Evolutionary conservation across 1,140 invertebrate genomes (phyloP), one percentile per base, ranked within the genome.

Genomic region (Drosophila nigromelanica): DNA sequence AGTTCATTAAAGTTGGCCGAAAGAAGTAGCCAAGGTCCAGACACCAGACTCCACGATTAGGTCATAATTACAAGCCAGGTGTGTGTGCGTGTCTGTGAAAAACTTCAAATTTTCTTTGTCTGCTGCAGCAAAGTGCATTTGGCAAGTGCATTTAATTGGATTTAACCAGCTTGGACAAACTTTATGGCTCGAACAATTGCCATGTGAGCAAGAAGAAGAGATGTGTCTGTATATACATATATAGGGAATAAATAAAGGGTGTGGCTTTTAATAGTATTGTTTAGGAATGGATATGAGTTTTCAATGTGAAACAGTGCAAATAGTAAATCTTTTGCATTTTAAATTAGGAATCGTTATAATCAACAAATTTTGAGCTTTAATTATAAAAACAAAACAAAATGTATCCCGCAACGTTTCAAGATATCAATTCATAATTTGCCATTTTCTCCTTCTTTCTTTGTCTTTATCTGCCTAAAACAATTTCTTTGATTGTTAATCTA

Each of bases 1-100:
- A 87, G 82, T 76, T 87, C 78, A 86, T 86, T 86, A 86, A 59
- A 61, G 62, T 67, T 72, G 63, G 47, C 45, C 61, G 37, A 51
- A 51, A 52, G 42, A n/a, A 68, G 42, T 43, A 47, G 8, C 33
- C 30, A 56, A 42, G 70, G 45, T 14, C 40, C 42, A 18, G 35
- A 50, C 18, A 5, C 18, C 10, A 24, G 27, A 27, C 8, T 35
- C 8, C 5, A 24, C 24, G 37, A 55, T 40, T 40, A 10, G 52
- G 18, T n/a, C 30, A 60, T 37, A 47, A 60, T 45, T 33, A 60
- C 30, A 10, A 15, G 3, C 35, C 78, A 78, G 75, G 78, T 82
- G 78, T 55, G 37, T 11, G 39, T 21, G 27, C 2, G 5, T 27
- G 27, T 27, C 1, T 27, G 27, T 27, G 27, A 24, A 15, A 12